Percentiles rank a stretch among this genome's conserved stretches.
These are phyloP conservation scores for Cheilosia scutellata DNA, from an alignment of 2,888 invertebrate genomes.

Conservation along the genomic window DNA sequence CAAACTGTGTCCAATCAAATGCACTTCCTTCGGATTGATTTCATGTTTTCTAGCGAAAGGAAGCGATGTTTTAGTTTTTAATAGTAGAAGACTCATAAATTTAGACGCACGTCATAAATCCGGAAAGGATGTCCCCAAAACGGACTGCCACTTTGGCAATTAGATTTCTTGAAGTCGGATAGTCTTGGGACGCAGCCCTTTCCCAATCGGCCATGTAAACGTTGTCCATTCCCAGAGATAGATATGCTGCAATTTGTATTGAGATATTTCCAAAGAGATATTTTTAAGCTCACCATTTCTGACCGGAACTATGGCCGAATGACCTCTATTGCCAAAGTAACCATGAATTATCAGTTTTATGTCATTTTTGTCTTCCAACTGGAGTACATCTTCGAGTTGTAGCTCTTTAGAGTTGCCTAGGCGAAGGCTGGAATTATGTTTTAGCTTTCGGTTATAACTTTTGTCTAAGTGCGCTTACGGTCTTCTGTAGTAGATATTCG, in stretches of 20 bases:
- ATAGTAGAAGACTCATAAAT: no score
- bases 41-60: slow-evolving; percentile 76
- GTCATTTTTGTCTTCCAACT: slow-evolving; percentile 69
- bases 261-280: no score
- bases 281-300: slow-evolving; percentile 61
- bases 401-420: slow-evolving; percentile 77
- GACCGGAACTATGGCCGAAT: slow-evolving; percentile 80
- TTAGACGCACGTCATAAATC: slow-evolving; percentile 37
- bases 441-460: background rate
- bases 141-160: slow-evolving; percentile 78
- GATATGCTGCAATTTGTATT: slow-evolving; percentile 79
- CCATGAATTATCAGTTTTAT: slow-evolving; percentile 83
- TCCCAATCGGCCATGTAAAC: slow-evolving; percentile 82
- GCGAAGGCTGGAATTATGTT: slow-evolving; percentile 61
- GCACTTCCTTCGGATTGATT: slow-evolving; percentile 77
- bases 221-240: slow-evolving; percentile 79
- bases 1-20: slow-evolving; percentile 83
- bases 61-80: background rate
- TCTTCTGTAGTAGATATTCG: slow-evolving; percentile 78
- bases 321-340: slow-evolving; percentile 80
- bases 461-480: slow-evolving; percentile 76
- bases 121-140: slow-evolving; percentile 78
- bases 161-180: slow-evolving; percentile 79
- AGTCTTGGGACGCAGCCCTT: slow-evolving; percentile 80
- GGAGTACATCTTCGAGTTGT: slow-evolving; percentile 22